Evolutionary conservation across 1,140 invertebrate species (phyloP).

Genomic region (Cataglyphis hispanica): DNA sequence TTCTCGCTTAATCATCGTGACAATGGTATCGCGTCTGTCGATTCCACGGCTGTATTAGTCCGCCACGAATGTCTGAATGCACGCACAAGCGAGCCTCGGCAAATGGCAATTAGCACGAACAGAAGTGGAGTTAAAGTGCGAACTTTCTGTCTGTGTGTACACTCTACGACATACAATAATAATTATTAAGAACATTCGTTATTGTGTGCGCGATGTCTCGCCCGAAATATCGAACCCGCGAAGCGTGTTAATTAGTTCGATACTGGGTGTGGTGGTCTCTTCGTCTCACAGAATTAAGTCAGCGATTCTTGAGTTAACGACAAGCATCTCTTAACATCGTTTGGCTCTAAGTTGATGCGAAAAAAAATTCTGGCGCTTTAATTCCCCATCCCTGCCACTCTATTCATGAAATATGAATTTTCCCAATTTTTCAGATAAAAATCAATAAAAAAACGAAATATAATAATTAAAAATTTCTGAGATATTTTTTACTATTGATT

Average conservation of each 20-base stretch:
- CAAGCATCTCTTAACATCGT: neutral
- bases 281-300: constrained; percentile 61
- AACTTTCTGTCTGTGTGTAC: constrained; percentile 72
- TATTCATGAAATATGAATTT: neutral
- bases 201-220: constrained; percentile 26
- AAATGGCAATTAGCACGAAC: constrained; percentile 69
- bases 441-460: neutral
- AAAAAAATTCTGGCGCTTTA: neutral
- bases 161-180: constrained; percentile 75
- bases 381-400: neutral
- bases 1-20: constrained; percentile 6
- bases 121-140: constrained; percentile 75
- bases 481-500: neutral
- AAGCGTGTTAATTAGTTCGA: constrained; percentile 55
- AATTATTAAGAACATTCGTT: constrained; percentile 58
- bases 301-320: neutral
- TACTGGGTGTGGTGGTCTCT: constrained; percentile 69
- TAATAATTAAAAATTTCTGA: neutral
- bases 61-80: constrained; percentile 35
- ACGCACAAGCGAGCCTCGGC: constrained; percentile 8
- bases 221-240: constrained; percentile 10
- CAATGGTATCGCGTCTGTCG: constrained; percentile 18
- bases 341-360: neutral
- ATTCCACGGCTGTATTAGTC: constrained; percentile 14
- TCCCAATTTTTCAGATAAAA: neutral